A percentile compares a stretch with the other conserved stretches of the same genome.
Conservation (phyloP, 2,797 vertebrate genomes). For the Lepilemur ruficaudatus region DNA sequence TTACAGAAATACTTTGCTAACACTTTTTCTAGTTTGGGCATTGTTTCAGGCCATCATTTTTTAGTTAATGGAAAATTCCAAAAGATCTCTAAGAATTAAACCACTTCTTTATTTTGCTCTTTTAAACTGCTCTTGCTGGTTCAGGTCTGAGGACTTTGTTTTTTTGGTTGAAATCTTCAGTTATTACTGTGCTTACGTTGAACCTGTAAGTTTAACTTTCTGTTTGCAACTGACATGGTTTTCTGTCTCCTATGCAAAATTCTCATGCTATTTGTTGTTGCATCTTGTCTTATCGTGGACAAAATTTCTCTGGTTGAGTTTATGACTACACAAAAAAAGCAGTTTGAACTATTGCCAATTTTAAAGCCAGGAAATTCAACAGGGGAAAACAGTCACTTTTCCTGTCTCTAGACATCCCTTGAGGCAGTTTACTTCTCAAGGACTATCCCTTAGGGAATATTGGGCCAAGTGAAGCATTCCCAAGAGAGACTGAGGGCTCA, state of each 20-base stretch:
- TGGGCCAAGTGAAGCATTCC: neutral
- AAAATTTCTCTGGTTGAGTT: slow-evolving; percentile 42
- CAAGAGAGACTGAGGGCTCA: neutral
- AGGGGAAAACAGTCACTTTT: slow-evolving; percentile 24
- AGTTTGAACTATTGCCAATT: slow-evolving; percentile 33
- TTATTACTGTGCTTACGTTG: neutral
- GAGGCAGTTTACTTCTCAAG: slow-evolving; percentile 35
- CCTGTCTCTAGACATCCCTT: neutral
- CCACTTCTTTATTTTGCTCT: neutral
- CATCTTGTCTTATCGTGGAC: slow-evolving; percentile 15
- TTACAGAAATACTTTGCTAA: neutral
- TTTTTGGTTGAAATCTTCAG: neutral
- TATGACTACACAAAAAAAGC: neutral
- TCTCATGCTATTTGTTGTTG: neutral
- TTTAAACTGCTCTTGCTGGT: neutral
- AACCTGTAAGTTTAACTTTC: slow-evolving; percentile 31
- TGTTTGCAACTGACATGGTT: neutral
- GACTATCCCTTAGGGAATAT: neutral
- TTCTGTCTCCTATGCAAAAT: slow-evolving; percentile 32
- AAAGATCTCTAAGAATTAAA: neutral
- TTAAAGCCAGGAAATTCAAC: slow-evolving; percentile 4
- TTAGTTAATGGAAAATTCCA: neutral
- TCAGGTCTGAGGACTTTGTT: neutral
- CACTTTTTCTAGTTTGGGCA: neutral
- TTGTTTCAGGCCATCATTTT: neutral